These are phyloP conservation scores for Talpa occidentalis DNA, from an alignment of 2,113 vertebrate genomes.

Conservation along the genomic window DNA sequence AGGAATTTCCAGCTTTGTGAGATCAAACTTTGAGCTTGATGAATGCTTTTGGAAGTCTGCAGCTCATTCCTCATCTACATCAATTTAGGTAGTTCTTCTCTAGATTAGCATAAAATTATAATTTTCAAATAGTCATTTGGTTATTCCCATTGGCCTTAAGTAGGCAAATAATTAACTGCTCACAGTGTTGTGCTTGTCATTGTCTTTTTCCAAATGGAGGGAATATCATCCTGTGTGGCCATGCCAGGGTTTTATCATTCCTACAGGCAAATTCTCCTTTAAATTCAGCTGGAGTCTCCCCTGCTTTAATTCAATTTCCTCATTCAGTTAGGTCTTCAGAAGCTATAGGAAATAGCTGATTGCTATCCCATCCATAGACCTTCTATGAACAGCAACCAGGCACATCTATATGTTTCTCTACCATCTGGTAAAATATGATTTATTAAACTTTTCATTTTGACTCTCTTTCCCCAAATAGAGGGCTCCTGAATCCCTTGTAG, in stretches of 20 bases:
- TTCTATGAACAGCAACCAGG: neutral
- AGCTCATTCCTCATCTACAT: constrained; percentile 19
- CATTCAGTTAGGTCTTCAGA: constrained; percentile 26
- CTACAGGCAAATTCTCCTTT: neutral
- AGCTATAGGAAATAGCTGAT: neutral
- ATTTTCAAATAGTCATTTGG: neutral
- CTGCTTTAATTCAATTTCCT: constrained; percentile 17
- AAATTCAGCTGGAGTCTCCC: constrained; percentile 7
- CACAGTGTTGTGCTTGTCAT: neutral
- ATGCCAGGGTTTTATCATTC: neutral
- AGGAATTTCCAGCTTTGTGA: constrained; percentile 72
- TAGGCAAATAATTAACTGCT: neutral
- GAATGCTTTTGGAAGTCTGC: neutral
- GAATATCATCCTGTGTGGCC: neutral
- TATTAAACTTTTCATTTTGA: constrained; percentile 8
- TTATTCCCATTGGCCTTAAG: neutral
- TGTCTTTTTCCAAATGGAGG: neutral
- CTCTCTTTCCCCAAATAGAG: neutral
- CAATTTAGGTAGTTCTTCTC: constrained; percentile 19
- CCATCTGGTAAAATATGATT: neutral
- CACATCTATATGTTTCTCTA: neutral
- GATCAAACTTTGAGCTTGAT: neutral
- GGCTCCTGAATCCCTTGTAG: neutral
- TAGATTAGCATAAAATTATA: neutral
- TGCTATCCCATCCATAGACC: neutral